Evolutionary conservation across 2,113 vertebrate species (phyloP).

Genomic region (Cynoglossus semilaevis): DNA sequence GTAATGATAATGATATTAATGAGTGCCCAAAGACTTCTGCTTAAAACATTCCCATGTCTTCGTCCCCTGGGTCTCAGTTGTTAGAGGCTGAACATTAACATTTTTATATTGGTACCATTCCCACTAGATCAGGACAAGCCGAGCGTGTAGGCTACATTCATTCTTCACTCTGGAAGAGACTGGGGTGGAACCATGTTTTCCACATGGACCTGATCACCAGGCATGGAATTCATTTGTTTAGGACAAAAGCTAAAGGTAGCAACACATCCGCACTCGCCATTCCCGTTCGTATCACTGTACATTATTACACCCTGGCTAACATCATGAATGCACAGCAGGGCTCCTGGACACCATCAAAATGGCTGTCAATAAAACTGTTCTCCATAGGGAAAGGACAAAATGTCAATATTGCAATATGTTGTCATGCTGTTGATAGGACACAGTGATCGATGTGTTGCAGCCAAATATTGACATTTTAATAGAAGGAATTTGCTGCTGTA

Average conservation of each 20-base stretch:
- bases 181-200: not conserved
- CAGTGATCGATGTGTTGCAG: not conserved
- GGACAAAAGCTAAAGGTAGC: not conserved
- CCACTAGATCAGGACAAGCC: slow-evolving; percentile 37
- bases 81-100: slow-evolving; percentile 53
- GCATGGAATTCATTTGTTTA: slow-evolving; percentile 5
- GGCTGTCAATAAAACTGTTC: not conserved
- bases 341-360: not conserved
- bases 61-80: slow-evolving; percentile 40
- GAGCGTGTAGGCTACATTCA: slow-evolving; percentile 37
- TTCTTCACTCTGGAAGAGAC: slow-evolving; percentile 14
- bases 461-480: not conserved
- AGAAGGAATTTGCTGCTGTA: too few relatives aligned
- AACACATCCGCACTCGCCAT: not conserved
- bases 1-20: slow-evolving; percentile 60
- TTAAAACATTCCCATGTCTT: slow-evolving; percentile 54
- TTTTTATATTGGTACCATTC: slow-evolving; percentile 56
- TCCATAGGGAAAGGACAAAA: not conserved
- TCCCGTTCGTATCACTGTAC: not conserved
- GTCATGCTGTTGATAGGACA: not conserved
- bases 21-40: slow-evolving; percentile 48
- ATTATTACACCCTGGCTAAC: not conserved
- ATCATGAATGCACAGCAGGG: too few relatives aligned
- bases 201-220: slow-evolving; percentile 15
- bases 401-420: not conserved